Conservation (phyloP, 1,140 invertebrate species). For the Procambarus clarkii region DNA sequence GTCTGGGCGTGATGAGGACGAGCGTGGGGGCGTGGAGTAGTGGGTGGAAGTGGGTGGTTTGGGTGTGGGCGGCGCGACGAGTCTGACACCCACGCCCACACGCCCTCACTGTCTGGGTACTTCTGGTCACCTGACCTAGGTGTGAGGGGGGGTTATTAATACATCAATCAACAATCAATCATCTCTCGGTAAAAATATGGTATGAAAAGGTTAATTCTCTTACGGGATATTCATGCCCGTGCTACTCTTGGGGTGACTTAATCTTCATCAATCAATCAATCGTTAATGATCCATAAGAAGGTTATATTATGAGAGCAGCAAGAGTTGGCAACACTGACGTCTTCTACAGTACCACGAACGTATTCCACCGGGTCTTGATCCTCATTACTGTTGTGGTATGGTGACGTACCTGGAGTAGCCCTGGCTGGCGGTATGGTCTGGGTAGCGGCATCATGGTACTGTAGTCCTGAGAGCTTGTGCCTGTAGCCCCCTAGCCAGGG, state of each 20-base stretch:
- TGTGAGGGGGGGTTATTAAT: neutral
- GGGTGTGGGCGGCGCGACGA: slow-evolving; percentile 31
- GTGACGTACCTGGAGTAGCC: slow-evolving; percentile 12
- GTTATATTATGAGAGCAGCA: too few relatives aligned
- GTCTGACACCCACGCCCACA: slow-evolving; percentile 18
- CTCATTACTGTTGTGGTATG: neutral
- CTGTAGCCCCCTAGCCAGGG: slow-evolving; percentile 42
- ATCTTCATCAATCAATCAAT: too few relatives aligned
- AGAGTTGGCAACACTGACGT: too few relatives aligned
- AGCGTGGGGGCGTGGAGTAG: neutral
- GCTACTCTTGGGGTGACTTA: too few relatives aligned
- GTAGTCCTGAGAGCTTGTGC: slow-evolving; percentile 29
- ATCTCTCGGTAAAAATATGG: too few relatives aligned
- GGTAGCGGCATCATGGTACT: slow-evolving; percentile 42
- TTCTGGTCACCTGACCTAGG: slow-evolving; percentile 25
- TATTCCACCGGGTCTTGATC: too few relatives aligned
- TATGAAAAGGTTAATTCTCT: too few relatives aligned
- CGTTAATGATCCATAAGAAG: too few relatives aligned
- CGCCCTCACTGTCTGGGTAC: slow-evolving; percentile 22
- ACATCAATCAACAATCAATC: too few relatives aligned
- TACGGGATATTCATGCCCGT: too few relatives aligned
- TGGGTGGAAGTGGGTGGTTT: slow-evolving; percentile 43
- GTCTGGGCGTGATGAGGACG: slow-evolving; percentile 22
- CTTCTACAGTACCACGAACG: too few relatives aligned
- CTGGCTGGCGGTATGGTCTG: slow-evolving; percentile 25